Conservation (phyloP, 1,140 invertebrate species). For the Cydia splendana region DNA sequence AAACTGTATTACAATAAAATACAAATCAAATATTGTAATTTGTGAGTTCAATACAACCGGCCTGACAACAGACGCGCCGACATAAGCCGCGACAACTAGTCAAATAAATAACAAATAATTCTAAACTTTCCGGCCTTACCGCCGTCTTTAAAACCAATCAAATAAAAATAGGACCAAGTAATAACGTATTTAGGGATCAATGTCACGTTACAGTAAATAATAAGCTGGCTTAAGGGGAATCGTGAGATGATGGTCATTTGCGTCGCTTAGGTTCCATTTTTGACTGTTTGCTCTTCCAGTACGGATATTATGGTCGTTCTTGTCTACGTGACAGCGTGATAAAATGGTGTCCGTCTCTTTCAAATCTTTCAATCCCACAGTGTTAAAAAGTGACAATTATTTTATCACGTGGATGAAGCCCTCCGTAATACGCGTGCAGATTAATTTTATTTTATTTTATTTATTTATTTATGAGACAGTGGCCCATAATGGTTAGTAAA, state of each 20-base stretch:
- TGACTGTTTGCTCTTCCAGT: too few species aligned
- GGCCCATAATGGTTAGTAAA: too few species aligned
- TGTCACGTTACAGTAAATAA: slow-evolving; percentile 43
- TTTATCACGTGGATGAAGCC: too few species aligned
- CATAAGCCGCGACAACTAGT: slow-evolving; percentile 55
- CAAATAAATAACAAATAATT: slow-evolving; percentile 76
- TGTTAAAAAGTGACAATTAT: too few species aligned
- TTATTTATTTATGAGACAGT: too few species aligned
- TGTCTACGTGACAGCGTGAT: too few species aligned
- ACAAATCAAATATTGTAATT: slow-evolving; percentile 38
- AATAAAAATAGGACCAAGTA: slow-evolving; percentile 47
- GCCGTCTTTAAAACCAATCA: slow-evolving; percentile 44
- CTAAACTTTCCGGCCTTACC: slow-evolving; percentile 59
- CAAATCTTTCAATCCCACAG: too few species aligned
- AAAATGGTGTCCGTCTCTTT: too few species aligned
- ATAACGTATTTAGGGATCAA: slow-evolving; percentile 44
- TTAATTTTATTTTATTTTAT: too few species aligned
- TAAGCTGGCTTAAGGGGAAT: slow-evolving; percentile 40
- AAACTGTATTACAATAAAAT: slow-evolving; percentile 22
- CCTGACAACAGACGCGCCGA: slow-evolving; percentile 49
- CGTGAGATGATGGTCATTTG: not conserved
- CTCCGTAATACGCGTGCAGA: too few species aligned
- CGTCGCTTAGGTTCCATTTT: too few species aligned
- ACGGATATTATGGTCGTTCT: too few species aligned
- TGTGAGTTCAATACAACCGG: slow-evolving; percentile 53